These are phyloP conservation scores for Andricus curvator DNA, from an alignment of 2,888 invertebrate species.

Conservation along the genomic window DNA sequence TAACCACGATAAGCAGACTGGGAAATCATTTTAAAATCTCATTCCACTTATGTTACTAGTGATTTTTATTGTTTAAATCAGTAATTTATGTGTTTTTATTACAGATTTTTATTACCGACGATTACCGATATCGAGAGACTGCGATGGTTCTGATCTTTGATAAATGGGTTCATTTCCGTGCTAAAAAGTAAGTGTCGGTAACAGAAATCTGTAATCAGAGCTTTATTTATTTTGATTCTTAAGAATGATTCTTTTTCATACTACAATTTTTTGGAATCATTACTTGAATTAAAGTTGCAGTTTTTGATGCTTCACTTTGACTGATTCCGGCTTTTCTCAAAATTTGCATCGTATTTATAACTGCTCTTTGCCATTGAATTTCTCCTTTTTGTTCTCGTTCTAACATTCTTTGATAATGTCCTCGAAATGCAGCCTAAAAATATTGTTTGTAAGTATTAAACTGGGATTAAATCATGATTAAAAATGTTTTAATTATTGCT, in stretches of 20 bases:
- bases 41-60: too few species aligned
- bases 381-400: constrained; percentile 65
- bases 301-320: constrained; percentile 62
- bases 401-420: constrained; percentile 68
- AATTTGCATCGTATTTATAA: constrained; percentile 67
- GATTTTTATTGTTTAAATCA: too few species aligned
- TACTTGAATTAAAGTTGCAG: constrained; percentile 67
- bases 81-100: background rate
- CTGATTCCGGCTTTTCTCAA: constrained; percentile 67
- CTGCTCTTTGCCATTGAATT: constrained; percentile 70
- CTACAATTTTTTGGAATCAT: constrained; percentile 38
- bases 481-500: too few species aligned
- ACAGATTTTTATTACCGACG: background rate
- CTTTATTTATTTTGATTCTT: background rate
- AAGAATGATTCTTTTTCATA: background rate
- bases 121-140: background rate
- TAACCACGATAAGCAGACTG: constrained; percentile 68
- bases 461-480: too few species aligned
- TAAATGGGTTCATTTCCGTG: background rate
- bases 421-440: constrained; percentile 67
- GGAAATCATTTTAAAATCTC: background rate
- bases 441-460: constrained; percentile 12
- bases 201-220: background rate
- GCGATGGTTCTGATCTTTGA: background rate
- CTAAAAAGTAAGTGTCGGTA: background rate